A percentile compares a stretch with the other conserved stretches of the same genome.
Conservation (phyloP, 1,140 invertebrate genomes). For the Sarcophaga bullata region DNA sequence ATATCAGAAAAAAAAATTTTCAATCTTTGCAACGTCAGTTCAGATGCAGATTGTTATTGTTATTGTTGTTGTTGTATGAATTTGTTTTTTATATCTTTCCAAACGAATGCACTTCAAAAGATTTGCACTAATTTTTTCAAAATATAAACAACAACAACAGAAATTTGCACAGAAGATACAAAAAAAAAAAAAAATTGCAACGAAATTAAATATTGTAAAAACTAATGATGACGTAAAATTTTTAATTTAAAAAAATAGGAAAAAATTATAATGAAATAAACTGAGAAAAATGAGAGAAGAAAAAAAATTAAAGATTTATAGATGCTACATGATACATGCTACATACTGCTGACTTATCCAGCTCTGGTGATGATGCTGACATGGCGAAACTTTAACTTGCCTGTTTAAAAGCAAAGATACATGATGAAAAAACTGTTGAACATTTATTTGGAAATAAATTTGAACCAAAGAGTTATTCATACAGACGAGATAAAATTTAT, state of each 20-base stretch:
- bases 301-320: too few relatives aligned
- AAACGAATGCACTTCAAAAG: slow-evolving; percentile 11
- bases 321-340: too few relatives aligned
- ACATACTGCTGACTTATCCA: too few relatives aligned
- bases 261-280: too few relatives aligned
- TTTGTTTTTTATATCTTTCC: slow-evolving; percentile 19
- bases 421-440: too few relatives aligned
- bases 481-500: too few relatives aligned
- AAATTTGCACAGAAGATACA: neutral
- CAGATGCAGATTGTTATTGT: neutral
- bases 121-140: slow-evolving; percentile 1
- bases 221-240: slow-evolving; percentile 7
- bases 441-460: too few relatives aligned
- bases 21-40: neutral
- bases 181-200: neutral
- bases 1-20: neutral
- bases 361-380: too few relatives aligned
- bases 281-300: too few relatives aligned
- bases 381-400: too few relatives aligned
- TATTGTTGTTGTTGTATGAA: neutral
- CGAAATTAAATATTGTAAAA: neutral
- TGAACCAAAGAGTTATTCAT: too few relatives aligned
- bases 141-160: neutral
- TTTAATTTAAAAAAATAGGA: neutral
- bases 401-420: too few relatives aligned